phyloP scores from a whole-genome alignment of 1,140 invertebrate genomes.

The Geopemphigus sp. region DNA sequence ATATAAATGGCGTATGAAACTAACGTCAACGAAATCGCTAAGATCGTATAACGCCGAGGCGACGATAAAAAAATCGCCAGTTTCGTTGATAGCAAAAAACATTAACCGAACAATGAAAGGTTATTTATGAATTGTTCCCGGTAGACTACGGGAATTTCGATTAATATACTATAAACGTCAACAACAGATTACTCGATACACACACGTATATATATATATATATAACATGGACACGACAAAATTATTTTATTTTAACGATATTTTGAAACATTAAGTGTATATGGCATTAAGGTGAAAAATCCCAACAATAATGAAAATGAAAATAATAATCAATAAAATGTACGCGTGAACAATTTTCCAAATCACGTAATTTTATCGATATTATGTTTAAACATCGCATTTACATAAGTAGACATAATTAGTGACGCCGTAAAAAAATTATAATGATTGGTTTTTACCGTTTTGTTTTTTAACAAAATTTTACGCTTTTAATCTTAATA shows the following conservation, averaged over 20 bases:
- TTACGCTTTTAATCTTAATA: too few species aligned
- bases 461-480: too few species aligned
- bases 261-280: not conserved
- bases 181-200: not conserved
- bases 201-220: too few species aligned
- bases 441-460: too few species aligned
- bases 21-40: not conserved
- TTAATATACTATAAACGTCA: constrained; percentile 7
- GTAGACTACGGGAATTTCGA: not conserved
- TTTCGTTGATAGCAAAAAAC: constrained; percentile 10
- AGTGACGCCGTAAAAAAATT: too few species aligned
- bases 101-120: not conserved
- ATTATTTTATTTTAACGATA: not conserved
- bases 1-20: not conserved
- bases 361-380: too few species aligned
- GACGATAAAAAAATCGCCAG: not conserved
- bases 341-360: too few species aligned
- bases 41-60: not conserved
- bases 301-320: too few species aligned
- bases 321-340: too few species aligned
- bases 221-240: too few species aligned
- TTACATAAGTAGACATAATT: too few species aligned
- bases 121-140: not conserved
- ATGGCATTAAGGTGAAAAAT: not conserved
- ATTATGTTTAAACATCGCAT: too few species aligned